These are phyloP conservation scores for Sardina pilchardus DNA, from an alignment of 2,113 vertebrate species.

Conservation along the genomic window DNA sequence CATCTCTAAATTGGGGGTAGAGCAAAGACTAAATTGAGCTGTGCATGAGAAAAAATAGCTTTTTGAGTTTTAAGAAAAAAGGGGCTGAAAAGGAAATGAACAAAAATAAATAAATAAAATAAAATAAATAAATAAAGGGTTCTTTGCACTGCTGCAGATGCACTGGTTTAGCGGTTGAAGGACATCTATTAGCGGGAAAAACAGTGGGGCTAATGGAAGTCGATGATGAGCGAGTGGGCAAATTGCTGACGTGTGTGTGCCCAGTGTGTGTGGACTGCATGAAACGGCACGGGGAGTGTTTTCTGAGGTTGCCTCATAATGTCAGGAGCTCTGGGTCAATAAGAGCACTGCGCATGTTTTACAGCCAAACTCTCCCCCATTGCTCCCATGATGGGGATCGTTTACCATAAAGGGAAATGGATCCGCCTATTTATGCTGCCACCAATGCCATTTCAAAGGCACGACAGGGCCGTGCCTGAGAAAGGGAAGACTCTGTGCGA, in stretches of 20 bases:
- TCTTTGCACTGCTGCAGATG: constrained; percentile 9
- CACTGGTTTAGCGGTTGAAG: neutral
- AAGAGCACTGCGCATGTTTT: neutral
- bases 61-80: constrained; percentile 51
- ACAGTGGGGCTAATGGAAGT: neutral
- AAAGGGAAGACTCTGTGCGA: neutral
- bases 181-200: neutral
- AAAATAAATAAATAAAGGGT: neutral
- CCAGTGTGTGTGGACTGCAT: constrained; percentile 1
- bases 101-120: neutral
- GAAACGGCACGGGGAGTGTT: constrained; percentile 7
- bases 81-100: constrained; percentile 30
- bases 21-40: constrained; percentile 61
- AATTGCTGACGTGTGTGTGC: constrained; percentile 8
- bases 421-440: constrained; percentile 14
- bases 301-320: constrained; percentile 20
- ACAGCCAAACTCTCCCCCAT: constrained; percentile 3
- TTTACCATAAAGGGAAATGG: constrained; percentile 14
- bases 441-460: constrained; percentile 17
- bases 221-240: neutral
- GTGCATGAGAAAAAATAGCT: constrained; percentile 50
- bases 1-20: constrained; percentile 58
- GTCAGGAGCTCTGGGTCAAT: constrained; percentile 12
- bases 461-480: neutral
- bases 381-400: constrained; percentile 4